Evolutionary conservation across 2,797 vertebrate species (phyloP).

Genomic region (Notoglanidium macrostoma): DNA sequence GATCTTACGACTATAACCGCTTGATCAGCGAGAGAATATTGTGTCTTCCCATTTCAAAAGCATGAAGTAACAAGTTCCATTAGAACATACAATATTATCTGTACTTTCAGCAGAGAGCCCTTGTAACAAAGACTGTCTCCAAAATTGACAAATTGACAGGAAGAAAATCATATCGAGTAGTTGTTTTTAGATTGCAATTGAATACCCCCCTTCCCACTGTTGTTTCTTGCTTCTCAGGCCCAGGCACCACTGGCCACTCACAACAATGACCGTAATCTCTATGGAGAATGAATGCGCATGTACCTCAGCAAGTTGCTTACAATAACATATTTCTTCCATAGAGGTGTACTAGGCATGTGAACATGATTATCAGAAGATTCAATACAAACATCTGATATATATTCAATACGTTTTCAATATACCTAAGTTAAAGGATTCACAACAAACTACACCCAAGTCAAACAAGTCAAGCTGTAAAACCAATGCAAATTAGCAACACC

Average conservation of each 20-base stretch:
- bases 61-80: neutral
- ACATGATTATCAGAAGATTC: neutral
- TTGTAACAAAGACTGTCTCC: neutral
- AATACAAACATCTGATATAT: neutral
- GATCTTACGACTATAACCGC: neutral
- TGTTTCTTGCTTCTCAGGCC: conserved; percentile 2
- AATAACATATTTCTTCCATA: neutral
- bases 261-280: neutral
- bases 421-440: conserved; percentile 25
- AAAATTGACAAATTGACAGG: neutral
- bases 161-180: neutral
- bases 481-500: conserved; percentile 42
- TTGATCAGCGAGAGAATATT: neutral
- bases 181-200: neutral
- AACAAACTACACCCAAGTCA: conserved; percentile 30
- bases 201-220: neutral
- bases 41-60: neutral
- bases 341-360: neutral
- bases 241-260: conserved; percentile 5
- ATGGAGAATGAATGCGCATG: neutral
- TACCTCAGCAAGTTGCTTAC: neutral
- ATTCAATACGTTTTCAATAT: conserved; percentile 8
- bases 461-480: conserved; percentile 1
- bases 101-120: neutral
- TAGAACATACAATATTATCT: neutral